Evolutionary conservation across 2,113 vertebrate genomes (phyloP).

Genomic region (Takifugu bimaculatus): DNA sequence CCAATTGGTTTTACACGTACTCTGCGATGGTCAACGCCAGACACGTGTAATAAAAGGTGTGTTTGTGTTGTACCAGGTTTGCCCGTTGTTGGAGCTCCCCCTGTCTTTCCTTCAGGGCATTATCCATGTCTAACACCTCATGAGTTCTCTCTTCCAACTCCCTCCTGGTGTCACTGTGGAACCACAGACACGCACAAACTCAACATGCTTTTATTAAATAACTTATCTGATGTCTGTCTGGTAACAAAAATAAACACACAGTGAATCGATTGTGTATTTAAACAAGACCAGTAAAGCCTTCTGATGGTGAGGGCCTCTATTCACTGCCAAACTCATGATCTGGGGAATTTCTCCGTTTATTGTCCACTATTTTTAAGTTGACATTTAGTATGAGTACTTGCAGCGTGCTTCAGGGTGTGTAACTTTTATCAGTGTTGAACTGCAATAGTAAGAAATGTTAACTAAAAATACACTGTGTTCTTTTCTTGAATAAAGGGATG

Average conservation of each 20-base stretch:
- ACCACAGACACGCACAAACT: conserved; percentile 26
- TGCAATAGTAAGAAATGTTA: too few relatives aligned
- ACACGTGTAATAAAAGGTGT: background rate
- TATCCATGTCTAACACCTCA: conserved; percentile 87
- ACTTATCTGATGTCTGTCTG: background rate
- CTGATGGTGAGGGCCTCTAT: background rate
- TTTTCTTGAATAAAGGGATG: too few relatives aligned
- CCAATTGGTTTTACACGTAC: background rate
- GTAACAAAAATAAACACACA: background rate
- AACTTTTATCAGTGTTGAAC: too few relatives aligned
- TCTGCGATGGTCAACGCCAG: background rate
- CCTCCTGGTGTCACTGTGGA: conserved; percentile 81
- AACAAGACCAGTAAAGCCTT: background rate
- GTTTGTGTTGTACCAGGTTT: conserved; percentile 77
- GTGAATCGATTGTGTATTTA: too few relatives aligned
- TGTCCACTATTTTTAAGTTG: background rate
- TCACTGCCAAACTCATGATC: background rate
- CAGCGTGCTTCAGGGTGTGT: too few relatives aligned
- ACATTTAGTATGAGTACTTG: background rate
- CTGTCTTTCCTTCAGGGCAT: conserved; percentile 86
- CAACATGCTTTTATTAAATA: conserved; percentile 2
- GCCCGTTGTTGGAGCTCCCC: conserved; percentile 93
- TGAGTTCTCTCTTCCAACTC: conserved; percentile 88
- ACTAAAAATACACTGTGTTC: too few relatives aligned
- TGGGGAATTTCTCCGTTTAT: conserved; percentile 7